phyloP scores from a whole-genome alignment of 64 coral and sea anemone species.

The Montipora cactus region DNA sequence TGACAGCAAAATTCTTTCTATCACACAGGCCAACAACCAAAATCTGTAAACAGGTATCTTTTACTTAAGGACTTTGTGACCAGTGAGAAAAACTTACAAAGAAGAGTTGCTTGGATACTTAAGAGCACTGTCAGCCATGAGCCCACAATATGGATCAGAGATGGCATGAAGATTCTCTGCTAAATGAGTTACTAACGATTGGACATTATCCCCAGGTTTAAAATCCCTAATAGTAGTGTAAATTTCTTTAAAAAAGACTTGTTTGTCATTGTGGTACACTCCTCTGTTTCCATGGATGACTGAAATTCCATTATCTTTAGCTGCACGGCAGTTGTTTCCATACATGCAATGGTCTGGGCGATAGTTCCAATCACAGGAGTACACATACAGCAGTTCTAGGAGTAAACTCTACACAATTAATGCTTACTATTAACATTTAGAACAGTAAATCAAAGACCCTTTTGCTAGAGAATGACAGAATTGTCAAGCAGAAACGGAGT shows the following conservation, averaged over 20 bases:
- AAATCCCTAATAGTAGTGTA: slow-evolving; percentile 59
- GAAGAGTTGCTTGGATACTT: slow-evolving; percentile 58
- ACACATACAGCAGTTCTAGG: slow-evolving; percentile 81
- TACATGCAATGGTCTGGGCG: slow-evolving; percentile 96
- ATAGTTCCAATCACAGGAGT: slow-evolving; percentile 96
- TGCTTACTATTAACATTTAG: neutral
- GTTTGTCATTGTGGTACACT: slow-evolving; percentile 80
- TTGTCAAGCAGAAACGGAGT: no score
- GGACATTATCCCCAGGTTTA: slow-evolving; percentile 64
- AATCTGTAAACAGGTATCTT: no score
- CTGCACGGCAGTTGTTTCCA: slow-evolving; percentile 87
- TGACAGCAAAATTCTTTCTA: no score
- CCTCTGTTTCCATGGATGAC: slow-evolving; percentile 96
- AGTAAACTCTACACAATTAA: neutral
- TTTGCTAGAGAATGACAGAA: no score
- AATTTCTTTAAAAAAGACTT: slow-evolving; percentile 83
- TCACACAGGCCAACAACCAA: no score
- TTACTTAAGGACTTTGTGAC: no score
- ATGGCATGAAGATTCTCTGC: slow-evolving; percentile 10
- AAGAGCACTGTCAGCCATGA: slow-evolving; percentile 49
- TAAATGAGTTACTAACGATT: slow-evolving; percentile 28
- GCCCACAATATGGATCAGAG: slow-evolving; percentile 68
- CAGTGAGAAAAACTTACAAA: no score
- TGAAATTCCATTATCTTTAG: slow-evolving; percentile 86
- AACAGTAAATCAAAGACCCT: neutral